These are phyloP conservation scores for Salmo trutta DNA, from an alignment of 2,797 vertebrate genomes.

Conservation along the genomic window DNA sequence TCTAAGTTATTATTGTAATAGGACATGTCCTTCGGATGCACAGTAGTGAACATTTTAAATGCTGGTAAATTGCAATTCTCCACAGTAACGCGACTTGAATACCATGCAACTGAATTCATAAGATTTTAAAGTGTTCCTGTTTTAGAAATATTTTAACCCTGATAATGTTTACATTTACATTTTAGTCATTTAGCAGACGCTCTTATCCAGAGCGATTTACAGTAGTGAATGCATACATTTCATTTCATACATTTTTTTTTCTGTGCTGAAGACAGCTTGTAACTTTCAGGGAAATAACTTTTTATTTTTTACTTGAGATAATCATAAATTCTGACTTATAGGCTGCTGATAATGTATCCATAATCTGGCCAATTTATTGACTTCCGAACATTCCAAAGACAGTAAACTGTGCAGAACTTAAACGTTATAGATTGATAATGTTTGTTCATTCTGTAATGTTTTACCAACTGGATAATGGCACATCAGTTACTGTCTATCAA, in stretches of 20 bases:
- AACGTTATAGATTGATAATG: background rate
- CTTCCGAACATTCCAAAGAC: constrained; percentile 24
- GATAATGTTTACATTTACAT: background rate
- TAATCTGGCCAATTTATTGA: background rate
- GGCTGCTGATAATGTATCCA: background rate
- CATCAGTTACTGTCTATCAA: background rate
- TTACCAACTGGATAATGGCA: background rate
- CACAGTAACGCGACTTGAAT: background rate
- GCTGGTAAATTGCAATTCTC: background rate
- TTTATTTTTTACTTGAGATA: background rate
- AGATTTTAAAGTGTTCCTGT: background rate
- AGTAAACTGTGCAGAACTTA: background rate
- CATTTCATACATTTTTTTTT: too few relatives aligned
- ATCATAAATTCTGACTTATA: background rate
- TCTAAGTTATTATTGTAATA: background rate
- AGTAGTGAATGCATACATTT: too few relatives aligned
- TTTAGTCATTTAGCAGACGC: too few relatives aligned
- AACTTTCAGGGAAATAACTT: background rate
- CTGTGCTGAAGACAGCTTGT: background rate
- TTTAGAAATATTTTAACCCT: constrained; percentile 10
- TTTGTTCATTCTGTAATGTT: background rate
- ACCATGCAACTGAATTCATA: background rate
- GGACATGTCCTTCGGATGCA: background rate
- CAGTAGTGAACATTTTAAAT: background rate
- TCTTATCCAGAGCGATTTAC: too few relatives aligned